These are phyloP conservation scores for Holacanthella duospinosa DNA, from an alignment of 2,888 invertebrate genomes.

Conservation along the genomic window DNA sequence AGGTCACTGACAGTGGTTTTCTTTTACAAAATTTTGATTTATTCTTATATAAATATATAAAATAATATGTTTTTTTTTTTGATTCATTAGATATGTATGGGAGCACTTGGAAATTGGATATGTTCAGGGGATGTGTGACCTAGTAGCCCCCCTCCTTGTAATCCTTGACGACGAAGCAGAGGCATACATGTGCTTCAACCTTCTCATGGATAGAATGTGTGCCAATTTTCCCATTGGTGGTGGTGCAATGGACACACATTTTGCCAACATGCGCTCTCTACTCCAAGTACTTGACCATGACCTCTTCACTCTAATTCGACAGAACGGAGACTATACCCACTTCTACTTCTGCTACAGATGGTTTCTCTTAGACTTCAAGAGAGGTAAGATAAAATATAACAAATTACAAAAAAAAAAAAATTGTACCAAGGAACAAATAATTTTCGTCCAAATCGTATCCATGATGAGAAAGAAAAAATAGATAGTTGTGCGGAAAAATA, in stretches of 20 bases:
- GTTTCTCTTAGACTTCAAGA: slow-evolving; percentile 91
- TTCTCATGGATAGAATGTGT: slow-evolving; percentile 78
- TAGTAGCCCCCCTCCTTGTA: slow-evolving; percentile 83
- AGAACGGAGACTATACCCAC: slow-evolving; percentile 90
- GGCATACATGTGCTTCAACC: slow-evolving; percentile 82
- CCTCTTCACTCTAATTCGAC: slow-evolving; percentile 86
- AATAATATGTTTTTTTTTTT: background rate
- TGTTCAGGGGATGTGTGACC: slow-evolving; percentile 96
- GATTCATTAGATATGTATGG: slow-evolving; percentile 75
- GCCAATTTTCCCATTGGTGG: slow-evolving; percentile 84
- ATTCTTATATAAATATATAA: background rate
- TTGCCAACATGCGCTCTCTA: slow-evolving; percentile 74
- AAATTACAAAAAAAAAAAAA: background rate
- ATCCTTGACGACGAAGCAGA: slow-evolving; percentile 83
- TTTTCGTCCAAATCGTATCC: no score
- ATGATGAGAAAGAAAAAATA: no score
- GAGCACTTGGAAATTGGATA: slow-evolving; percentile 88
- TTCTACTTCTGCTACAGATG: slow-evolving; percentile 96
- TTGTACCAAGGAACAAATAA: no score
- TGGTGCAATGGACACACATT: slow-evolving; percentile 89
- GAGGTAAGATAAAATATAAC: slow-evolving; percentile 46
- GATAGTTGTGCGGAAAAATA: no score
- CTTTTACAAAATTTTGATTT: background rate
- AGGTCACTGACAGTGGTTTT: background rate
- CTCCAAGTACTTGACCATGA: slow-evolving; percentile 79